A percentile compares a stretch with the other conserved stretches of the same genome.
These are phyloP conservation scores for Platysteira castanea DNA, from an alignment of 2,113 vertebrate genomes.

Conservation along the genomic window DNA sequence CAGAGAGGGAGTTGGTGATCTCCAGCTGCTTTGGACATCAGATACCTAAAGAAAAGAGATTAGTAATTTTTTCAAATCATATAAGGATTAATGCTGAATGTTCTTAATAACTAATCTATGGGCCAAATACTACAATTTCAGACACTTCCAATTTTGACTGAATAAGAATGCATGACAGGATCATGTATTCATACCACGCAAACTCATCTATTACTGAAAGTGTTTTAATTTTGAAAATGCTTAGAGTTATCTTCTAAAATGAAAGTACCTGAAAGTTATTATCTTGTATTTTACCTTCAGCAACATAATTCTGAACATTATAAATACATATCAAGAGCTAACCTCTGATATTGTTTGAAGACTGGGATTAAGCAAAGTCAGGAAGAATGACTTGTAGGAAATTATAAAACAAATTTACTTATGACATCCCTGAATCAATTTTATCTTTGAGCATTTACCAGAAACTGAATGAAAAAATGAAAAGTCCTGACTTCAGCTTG, in stretches of 20 bases:
- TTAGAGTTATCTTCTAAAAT: not conserved
- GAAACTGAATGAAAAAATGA: not conserved
- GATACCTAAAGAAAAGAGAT: conserved; percentile 65
- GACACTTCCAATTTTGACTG: not conserved
- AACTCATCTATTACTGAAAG: not conserved
- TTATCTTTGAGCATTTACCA: not conserved
- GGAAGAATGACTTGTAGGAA: not conserved
- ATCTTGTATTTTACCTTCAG: not conserved
- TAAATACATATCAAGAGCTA: not conserved
- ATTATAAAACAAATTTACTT: not conserved
- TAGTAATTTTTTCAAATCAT: conserved; percentile 45
- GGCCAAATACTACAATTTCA: not conserved
- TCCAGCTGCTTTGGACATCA: conserved; percentile 73
- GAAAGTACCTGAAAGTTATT: not conserved
- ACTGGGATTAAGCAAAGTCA: not conserved
- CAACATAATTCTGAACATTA: not conserved
- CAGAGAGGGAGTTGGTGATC: conserved; percentile 71
- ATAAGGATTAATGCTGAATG: not conserved
- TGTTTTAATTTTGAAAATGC: not conserved
- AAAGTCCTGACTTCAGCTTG: not conserved
- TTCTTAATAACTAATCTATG: not conserved
- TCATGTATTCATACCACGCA: not conserved
- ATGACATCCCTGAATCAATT: not conserved
- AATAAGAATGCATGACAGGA: not conserved
- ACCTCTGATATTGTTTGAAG: not conserved